Base-by-base conservation (phyloP, 2,113 vertebrate species). In the Charina bottae region DNA sequence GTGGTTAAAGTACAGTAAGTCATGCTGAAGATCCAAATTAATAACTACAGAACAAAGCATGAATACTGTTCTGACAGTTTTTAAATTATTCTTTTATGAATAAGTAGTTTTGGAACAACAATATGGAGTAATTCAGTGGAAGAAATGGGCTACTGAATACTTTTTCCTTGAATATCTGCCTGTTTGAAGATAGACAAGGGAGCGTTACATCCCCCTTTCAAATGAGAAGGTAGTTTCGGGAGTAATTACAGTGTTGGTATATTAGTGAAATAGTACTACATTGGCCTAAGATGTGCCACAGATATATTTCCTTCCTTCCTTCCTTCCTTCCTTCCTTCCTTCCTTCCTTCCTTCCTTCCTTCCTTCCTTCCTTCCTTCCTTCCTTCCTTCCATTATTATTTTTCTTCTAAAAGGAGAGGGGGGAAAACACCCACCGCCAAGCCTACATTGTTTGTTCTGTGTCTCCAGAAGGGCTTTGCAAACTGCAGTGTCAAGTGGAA, bases 251-350 rank as follows among this genome's bases (percentile, higher is more conserved):
- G 2, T 49, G 49, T 49, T 60, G 12, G 12, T 13, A 60, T 60
- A 21, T 60, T 60, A 94, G 90, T 91, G 84, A 23, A 92, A 87
- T 46, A 42, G 56, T 89, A 86, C 68, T 93, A 60, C 83, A 8
- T 49, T 89, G 59, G 59, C 72, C 94, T 33, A 55, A 28, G 78
- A 90, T 93, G 88, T 85, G 90, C 89, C 88, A 93, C 85, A 83
- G 96, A 96, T 92, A 96, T 95, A 42, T 94, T 95, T 91, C 90
- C 95, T 94, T 94, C 72, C 60, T 21, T 92, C n/a, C n/a, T 8
- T 11, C 23, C 21, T 11, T 21, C 11, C 11, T n/a, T n/a, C 8
- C 62, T n/a, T 49, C 49, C 49, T 49, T 49, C 49, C 49, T 49
- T 49, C 49, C 49, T 49, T 49, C 49, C 49, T 49, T 49, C 49